Evolutionary conservation across 92 coral and sea anemone genomes (phyloP), one percentile per base, ranked within the genome.

Genomic region (Palythoa caribaeorum): DNA sequence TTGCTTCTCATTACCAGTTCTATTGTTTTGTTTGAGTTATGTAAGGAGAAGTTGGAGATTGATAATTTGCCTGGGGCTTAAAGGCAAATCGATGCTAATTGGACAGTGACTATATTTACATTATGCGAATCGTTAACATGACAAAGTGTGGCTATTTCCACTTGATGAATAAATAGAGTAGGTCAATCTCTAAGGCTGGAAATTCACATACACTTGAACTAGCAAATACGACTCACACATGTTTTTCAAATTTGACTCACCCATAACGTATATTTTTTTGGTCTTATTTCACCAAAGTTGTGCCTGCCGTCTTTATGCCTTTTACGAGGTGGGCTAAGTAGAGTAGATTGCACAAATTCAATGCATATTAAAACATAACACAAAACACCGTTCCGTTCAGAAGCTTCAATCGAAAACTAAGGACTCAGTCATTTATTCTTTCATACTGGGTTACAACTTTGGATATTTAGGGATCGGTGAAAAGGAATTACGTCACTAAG

Each of bases 311-410:
- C 74, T 63, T 72, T 63, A 5, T 80, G 73, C 38, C 62, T 80
- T 69, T 63, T 80, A 39, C 38, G 85, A 38, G 85, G 85, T 16
- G 85, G 85, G 19, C 85, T 80, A 76, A 21, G 16, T 4, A 4
- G 16, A 38, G 8, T 0, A 51, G 21, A 48, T 48, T 44, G 9
- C 13, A 68, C 13, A 28, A 35, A 63, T 19, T 20, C 7, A 12
- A 70, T 10, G 28, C 8, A 69, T 9, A 28, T 70, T 7, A 9
- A 2, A 17, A 28, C 3, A 1, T 70, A 2, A 35, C 1, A 36
- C 36, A 11, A 35, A 20, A 20, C 44, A 28, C 38, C 10, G 73
- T 9, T 28, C 28, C 0, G 28, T 28, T 28, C 28, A 28, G 28
- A 28, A 28, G 28, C 28, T 28, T 28, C 28, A 28, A 28, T 28